Evolutionary conservation across 2,797 vertebrate genomes (phyloP).

Genomic region (Sebastiscus albofasciatus): DNA sequence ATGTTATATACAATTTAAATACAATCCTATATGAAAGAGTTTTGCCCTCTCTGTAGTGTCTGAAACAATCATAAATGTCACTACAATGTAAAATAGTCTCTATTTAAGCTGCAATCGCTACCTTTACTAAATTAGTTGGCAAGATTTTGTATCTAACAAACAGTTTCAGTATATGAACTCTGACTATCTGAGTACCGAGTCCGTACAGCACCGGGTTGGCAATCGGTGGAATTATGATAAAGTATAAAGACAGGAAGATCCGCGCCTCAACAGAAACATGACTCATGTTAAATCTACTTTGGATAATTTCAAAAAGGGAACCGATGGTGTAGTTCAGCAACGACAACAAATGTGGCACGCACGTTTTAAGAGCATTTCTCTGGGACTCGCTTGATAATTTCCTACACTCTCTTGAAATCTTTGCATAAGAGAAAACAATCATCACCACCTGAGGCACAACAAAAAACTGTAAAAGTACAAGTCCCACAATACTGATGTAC

Average conservation of each 20-base stretch:
- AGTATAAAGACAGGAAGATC: constrained; percentile 67
- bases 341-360: constrained; percentile 69
- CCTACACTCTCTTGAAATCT: constrained; percentile 60
- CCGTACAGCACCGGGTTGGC: constrained; percentile 72
- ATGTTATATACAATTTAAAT: neutral
- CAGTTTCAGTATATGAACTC: constrained; percentile 49
- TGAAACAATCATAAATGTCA: neutral
- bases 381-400: constrained; percentile 48
- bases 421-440: constrained; percentile 62
- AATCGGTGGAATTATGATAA: constrained; percentile 52
- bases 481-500: constrained; percentile 52
- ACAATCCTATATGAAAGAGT: neutral
- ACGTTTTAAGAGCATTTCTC: constrained; percentile 60
- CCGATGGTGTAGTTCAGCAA: constrained; percentile 60
- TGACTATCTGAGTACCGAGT: constrained; percentile 52
- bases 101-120: neutral
- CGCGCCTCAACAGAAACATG: constrained; percentile 4
- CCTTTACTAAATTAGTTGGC: constrained; percentile 1
- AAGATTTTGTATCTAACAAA: constrained; percentile 32
- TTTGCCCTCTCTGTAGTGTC: neutral
- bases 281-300: constrained; percentile 65
- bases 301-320: constrained; percentile 56
- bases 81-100: neutral
- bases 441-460: constrained; percentile 50
- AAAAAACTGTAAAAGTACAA: neutral